Evolutionary conservation across 2,888 invertebrate genomes (phyloP).

Genomic region (Drosophila pseudotakahashii): DNA sequence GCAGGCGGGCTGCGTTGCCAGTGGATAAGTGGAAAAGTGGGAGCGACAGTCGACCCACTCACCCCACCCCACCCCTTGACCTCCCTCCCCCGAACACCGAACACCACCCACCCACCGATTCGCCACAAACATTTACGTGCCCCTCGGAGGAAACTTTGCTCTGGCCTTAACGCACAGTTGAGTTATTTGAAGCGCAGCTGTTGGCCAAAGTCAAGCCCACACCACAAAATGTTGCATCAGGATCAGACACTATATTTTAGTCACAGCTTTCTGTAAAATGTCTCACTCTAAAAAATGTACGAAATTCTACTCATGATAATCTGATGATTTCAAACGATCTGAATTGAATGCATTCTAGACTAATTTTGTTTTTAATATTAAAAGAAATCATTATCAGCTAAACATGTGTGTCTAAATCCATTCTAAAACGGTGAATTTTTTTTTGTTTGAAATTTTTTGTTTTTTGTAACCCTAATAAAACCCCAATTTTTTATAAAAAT

Average conservation of each 20-base stretch:
- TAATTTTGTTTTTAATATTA: too few species aligned
- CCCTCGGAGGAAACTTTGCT: constrained; percentile 32
- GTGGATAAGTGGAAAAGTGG: constrained; percentile 9
- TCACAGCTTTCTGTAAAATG: too few species aligned
- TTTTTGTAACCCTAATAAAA: too few species aligned
- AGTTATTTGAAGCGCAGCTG: constrained; percentile 78
- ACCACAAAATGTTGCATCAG: constrained; percentile 67
- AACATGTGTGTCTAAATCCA: too few species aligned
- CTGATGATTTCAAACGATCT: too few species aligned
- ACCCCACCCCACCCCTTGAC: constrained; percentile 4
- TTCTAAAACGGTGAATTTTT: too few species aligned
- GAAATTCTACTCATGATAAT: too few species aligned
- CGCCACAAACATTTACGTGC: constrained; percentile 61
- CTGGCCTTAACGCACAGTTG: constrained; percentile 71
- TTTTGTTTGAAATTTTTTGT: too few species aligned
- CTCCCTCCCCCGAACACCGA: background rate
- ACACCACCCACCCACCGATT: background rate
- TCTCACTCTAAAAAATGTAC: too few species aligned
- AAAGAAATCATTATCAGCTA: too few species aligned
- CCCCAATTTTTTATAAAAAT: too few species aligned
- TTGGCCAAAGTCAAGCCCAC: constrained; percentile 62
- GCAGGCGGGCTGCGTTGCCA: constrained; percentile 54
- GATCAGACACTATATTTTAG: constrained; percentile 15
- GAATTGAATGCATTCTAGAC: constrained; percentile 3
- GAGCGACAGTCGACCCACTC: constrained; percentile 26